Percentiles rank a stretch among this genome's conserved stretches.
phyloP scores from a whole-genome alignment of 1,140 invertebrate species.

The Lethrus apterus region DNA sequence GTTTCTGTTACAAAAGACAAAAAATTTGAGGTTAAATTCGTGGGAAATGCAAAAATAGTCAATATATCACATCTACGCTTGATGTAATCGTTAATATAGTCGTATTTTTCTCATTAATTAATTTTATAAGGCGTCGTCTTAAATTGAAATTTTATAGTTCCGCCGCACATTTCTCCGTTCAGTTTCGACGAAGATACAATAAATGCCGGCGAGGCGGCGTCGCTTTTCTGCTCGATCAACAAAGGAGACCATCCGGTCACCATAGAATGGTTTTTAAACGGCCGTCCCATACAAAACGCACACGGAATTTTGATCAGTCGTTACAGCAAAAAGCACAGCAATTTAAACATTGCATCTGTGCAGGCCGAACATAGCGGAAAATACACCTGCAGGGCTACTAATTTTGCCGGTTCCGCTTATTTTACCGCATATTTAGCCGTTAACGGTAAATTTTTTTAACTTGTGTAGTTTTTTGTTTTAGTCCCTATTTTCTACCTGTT shows the following conservation, averaged over 20 bases:
- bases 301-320: slow-evolving; percentile 29
- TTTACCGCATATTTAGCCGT: slow-evolving; percentile 56
- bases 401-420: slow-evolving; percentile 51
- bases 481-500: too few species aligned
- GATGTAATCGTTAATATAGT: background rate
- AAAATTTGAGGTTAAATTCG: too few species aligned
- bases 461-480: background rate
- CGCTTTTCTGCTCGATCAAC: slow-evolving; percentile 43
- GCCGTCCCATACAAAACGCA: slow-evolving; percentile 32
- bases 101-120: background rate
- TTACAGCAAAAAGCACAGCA: slow-evolving; percentile 27
- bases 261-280: slow-evolving; percentile 49
- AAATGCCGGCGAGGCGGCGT: slow-evolving; percentile 47
- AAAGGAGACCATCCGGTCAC: slow-evolving; percentile 47
- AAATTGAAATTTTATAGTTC: slow-evolving; percentile 17
- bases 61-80: background rate
- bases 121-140: too few species aligned
- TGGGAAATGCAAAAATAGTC: slow-evolving; percentile 4
- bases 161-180: slow-evolving; percentile 21
- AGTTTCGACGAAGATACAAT: slow-evolving; percentile 38
- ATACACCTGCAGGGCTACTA: slow-evolving; percentile 57
- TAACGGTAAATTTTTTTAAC: slow-evolving; percentile 46
- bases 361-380: slow-evolving; percentile 52
- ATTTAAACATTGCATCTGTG: slow-evolving; percentile 52
- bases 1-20: too few species aligned